phyloP scores from a whole-genome alignment of 2,797 vertebrate species.

The Galaxias olidus region DNA sequence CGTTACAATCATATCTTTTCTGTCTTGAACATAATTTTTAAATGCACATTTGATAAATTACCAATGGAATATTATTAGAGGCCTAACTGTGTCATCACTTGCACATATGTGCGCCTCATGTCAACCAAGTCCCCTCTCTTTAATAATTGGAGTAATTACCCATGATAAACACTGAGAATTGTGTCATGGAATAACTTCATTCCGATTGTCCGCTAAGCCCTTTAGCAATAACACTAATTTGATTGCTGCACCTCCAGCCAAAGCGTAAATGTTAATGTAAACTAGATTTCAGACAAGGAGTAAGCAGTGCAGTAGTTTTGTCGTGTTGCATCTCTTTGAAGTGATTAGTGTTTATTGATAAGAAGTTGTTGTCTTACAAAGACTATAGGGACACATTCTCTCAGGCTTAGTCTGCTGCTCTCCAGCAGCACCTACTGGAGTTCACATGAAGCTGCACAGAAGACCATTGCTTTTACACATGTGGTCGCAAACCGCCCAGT shows the following conservation, averaged over 20 bases:
- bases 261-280: no score
- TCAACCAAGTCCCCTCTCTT: no score
- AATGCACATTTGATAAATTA: no score
- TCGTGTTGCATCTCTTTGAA: conserved; percentile 53
- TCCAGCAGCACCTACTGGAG: conserved; percentile 74
- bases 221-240: not conserved
- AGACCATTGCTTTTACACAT: not conserved
- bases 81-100: no score
- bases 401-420: conserved; percentile 50
- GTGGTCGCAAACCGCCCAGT: conserved; percentile 12
- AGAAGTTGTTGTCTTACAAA: conserved; percentile 69
- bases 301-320: conserved; percentile 50
- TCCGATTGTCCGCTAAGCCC: no score
- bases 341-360: conserved; percentile 65
- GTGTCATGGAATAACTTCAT: no score
- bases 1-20: no score
- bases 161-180: no score
- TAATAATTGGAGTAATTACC: no score
- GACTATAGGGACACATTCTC: conserved; percentile 45
- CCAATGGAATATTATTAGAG: no score
- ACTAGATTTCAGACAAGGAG: not conserved
- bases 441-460: conserved; percentile 24
- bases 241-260: not conserved
- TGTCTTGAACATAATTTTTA: no score
- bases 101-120: no score